phyloP scores from a whole-genome alignment of 92 coral and sea anemone species.

The Galaxea fascicularis region DNA sequence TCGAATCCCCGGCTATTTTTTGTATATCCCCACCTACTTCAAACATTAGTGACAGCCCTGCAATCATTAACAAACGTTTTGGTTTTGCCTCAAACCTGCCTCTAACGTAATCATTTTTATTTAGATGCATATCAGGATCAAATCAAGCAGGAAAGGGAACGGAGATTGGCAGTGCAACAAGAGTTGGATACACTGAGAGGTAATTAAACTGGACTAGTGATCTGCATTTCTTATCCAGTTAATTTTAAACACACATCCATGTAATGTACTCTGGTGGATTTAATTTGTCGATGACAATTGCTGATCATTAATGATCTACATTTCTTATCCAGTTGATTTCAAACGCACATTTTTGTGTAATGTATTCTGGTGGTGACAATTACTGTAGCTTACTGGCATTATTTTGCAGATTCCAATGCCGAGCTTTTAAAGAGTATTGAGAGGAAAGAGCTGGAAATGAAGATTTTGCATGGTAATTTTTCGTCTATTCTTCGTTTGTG shows the following conservation, averaged over 20 bases:
- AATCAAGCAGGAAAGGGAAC: slow-evolving; percentile 71
- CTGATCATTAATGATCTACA: no score
- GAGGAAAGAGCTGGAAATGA: slow-evolving; percentile 88
- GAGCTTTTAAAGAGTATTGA: slow-evolving; percentile 76
- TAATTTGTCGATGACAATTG: no score
- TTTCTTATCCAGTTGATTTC: no score
- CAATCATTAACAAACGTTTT: no score
- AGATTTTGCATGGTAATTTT: slow-evolving; percentile 80
- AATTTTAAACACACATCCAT: no score
- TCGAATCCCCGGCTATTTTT: no score
- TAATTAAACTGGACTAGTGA: neutral
- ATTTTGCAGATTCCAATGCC: slow-evolving; percentile 69
- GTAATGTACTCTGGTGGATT: neutral
- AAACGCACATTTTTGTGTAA: no score
- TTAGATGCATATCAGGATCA: slow-evolving; percentile 89
- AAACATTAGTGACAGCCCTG: no score
- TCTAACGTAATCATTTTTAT: neutral
- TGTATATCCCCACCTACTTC: no score
- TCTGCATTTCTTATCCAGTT: no score
- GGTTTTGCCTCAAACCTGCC: neutral
- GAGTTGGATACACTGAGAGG: slow-evolving; percentile 76
- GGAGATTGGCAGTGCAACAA: slow-evolving; percentile 63
- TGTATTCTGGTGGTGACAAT: neutral
- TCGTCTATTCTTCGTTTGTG: no score
- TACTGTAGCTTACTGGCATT: no score